Conservation (phyloP, 2,888 invertebrate genomes). For the Heteromurus nitidus region DNA sequence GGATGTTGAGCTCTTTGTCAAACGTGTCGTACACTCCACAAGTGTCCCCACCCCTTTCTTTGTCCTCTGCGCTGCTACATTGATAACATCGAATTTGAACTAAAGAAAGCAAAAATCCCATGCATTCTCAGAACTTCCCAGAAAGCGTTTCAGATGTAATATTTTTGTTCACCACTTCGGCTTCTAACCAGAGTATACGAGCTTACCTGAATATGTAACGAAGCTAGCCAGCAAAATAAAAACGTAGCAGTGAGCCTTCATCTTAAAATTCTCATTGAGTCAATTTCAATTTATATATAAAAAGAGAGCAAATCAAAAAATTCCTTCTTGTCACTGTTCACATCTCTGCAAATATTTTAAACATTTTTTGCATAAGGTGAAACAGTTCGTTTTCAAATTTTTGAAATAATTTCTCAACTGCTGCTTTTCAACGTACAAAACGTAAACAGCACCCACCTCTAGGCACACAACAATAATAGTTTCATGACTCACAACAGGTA, state of each 20-base stretch:
- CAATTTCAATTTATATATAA: not conserved
- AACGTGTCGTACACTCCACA: slow-evolving; percentile 94
- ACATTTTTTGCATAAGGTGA: no score
- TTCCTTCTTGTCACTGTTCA: not conserved
- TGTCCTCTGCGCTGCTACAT: slow-evolving; percentile 91
- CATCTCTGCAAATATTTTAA: not conserved
- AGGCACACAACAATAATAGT: no score
- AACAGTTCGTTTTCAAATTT: no score
- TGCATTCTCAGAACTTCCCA: no score
- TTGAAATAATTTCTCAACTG: no score
- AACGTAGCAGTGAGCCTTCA: slow-evolving; percentile 16
- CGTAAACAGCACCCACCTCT: no score
- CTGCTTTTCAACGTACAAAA: no score
- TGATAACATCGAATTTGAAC: slow-evolving; percentile 92
- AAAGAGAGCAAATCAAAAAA: not conserved
- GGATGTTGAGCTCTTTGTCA: slow-evolving; percentile 88
- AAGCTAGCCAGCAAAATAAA: slow-evolving; percentile 26
- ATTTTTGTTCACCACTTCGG: slow-evolving; percentile 94
- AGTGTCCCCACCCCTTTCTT: slow-evolving; percentile 84
- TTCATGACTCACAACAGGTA: no score
- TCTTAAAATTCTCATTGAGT: slow-evolving; percentile 12
- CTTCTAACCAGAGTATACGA: slow-evolving; percentile 78
- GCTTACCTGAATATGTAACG: slow-evolving; percentile 23
- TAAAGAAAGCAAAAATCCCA: slow-evolving; percentile 40
- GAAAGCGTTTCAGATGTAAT: no score